Conservation (phyloP, 2,113 vertebrate genomes). For the Entelurus aequoreus region DNA sequence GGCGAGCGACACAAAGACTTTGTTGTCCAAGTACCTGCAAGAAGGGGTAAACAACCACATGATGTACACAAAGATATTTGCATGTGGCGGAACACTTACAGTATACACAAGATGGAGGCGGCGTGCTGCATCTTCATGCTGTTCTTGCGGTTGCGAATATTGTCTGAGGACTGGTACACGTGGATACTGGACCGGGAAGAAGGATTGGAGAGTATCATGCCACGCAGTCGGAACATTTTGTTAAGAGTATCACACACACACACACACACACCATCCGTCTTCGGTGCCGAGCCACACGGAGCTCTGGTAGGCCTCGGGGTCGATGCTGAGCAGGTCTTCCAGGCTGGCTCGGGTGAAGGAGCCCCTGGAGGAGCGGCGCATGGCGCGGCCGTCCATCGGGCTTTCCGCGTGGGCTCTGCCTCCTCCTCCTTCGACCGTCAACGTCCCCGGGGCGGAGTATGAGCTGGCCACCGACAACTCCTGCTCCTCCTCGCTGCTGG, state of each 20-base stretch:
- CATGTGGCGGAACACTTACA: conserved; percentile 76
- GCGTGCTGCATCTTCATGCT: conserved; percentile 98
- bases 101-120: conserved; percentile 85
- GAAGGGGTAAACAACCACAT: background rate
- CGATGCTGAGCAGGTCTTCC: conserved; percentile 90
- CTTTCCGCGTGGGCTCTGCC: conserved; percentile 71
- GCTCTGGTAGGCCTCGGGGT: conserved; percentile 93
- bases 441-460: conserved; percentile 63
- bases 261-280: conserved; percentile 84
- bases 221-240: background rate
- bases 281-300: conserved; percentile 98
- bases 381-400: conserved; percentile 84
- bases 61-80: background rate
- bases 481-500: conserved; percentile 96
- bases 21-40: conserved; percentile 89
- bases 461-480: conserved; percentile 79
- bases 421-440: conserved; percentile 43
- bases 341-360: conserved; percentile 93
- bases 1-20: conserved; percentile 94
- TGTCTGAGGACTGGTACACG: conserved; percentile 97
- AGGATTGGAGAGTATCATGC: background rate
- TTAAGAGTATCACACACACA: background rate
- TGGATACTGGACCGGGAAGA: conserved; percentile 80
- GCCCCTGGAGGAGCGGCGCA: conserved; percentile 87
- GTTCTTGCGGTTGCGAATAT: conserved; percentile 97